phyloP scores from a whole-genome alignment of 2,888 invertebrate species.

The Cheiracanthium punctorium region DNA sequence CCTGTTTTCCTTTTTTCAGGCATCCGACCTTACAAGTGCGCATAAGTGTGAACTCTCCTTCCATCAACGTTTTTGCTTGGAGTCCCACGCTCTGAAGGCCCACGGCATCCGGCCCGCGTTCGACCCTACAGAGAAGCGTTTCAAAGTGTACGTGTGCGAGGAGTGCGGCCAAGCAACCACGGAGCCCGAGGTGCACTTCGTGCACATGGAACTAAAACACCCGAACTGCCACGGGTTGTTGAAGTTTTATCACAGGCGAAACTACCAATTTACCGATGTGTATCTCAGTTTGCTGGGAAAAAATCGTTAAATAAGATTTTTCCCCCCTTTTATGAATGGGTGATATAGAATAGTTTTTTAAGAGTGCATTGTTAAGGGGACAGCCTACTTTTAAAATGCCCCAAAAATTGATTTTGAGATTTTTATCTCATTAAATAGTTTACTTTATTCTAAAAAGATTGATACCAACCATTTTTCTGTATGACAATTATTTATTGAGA shows the following conservation, averaged over 20 bases:
- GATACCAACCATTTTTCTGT: too few species aligned
- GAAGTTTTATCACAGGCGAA: constrained; percentile 97
- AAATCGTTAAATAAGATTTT: too few species aligned
- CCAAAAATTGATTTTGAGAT: too few species aligned
- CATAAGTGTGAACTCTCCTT: constrained; percentile 98
- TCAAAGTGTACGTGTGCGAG: constrained; percentile 99
- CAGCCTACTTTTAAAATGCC: too few species aligned
- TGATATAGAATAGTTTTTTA: too few species aligned
- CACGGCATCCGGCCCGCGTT: constrained; percentile 97
- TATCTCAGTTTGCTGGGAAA: too few species aligned
- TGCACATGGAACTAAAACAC: constrained; percentile 95
- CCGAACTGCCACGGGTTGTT: constrained; percentile 95
- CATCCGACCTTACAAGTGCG: constrained; percentile 99
- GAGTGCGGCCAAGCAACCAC: constrained; percentile 99
- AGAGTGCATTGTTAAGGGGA: too few species aligned
- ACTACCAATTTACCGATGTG: constrained; percentile 97
- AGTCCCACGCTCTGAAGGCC: constrained; percentile 98
- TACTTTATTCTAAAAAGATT: too few species aligned
- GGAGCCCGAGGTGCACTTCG: constrained; percentile 95
- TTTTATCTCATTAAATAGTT: too few species aligned
- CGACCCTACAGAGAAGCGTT: constrained; percentile 97
- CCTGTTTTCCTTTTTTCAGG: constrained; percentile 79
- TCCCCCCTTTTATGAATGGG: too few species aligned
- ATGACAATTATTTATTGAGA: too few species aligned
- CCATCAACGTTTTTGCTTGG: constrained; percentile 98